Evolutionary conservation across 2,888 invertebrate species (phyloP).

Genomic region (Lasioglossum vierecki): DNA sequence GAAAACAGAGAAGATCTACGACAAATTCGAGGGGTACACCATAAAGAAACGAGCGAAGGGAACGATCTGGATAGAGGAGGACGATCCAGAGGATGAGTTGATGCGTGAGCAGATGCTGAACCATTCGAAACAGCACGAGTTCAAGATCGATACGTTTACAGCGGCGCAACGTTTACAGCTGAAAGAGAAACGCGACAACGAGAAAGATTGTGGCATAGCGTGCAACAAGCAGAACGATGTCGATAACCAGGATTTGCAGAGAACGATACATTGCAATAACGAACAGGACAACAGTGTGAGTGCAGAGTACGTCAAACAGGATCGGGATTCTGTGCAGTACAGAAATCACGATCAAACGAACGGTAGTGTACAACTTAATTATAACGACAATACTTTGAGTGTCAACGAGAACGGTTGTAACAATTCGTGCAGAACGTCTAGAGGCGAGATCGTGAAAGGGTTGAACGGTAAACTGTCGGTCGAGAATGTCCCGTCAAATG

Average conservation of each 20-base stretch:
- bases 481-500: slow-evolving; percentile 24
- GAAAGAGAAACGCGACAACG: slow-evolving; percentile 28
- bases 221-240: slow-evolving; percentile 46
- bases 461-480: slow-evolving; percentile 33
- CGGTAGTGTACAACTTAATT: slow-evolving; percentile 35
- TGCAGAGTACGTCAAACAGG: slow-evolving; percentile 23
- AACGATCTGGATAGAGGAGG: slow-evolving; percentile 82
- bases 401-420: slow-evolving; percentile 43
- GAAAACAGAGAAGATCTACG: slow-evolving; percentile 78
- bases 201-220: slow-evolving; percentile 18
- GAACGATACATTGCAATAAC: slow-evolving; percentile 33
- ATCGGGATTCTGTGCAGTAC: slow-evolving; percentile 24
- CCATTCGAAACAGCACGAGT: slow-evolving; percentile 52
- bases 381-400: slow-evolving; percentile 39
- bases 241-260: slow-evolving; percentile 33
- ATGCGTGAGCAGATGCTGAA: slow-evolving; percentile 65
- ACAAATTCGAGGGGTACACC: slow-evolving; percentile 80
- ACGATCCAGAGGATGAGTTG: slow-evolving; percentile 74
- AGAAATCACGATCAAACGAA: slow-evolving; percentile 43
- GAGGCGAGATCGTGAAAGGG: slow-evolving; percentile 38
- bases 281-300: slow-evolving; percentile 41
- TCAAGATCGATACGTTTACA: slow-evolving; percentile 46
- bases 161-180: slow-evolving; percentile 21
- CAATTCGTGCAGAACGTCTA: slow-evolving; percentile 35
- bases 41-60: slow-evolving; percentile 82